Base-by-base conservation (phyloP, 2,888 invertebrate species). In the Ophioninae sp. region DNA sequence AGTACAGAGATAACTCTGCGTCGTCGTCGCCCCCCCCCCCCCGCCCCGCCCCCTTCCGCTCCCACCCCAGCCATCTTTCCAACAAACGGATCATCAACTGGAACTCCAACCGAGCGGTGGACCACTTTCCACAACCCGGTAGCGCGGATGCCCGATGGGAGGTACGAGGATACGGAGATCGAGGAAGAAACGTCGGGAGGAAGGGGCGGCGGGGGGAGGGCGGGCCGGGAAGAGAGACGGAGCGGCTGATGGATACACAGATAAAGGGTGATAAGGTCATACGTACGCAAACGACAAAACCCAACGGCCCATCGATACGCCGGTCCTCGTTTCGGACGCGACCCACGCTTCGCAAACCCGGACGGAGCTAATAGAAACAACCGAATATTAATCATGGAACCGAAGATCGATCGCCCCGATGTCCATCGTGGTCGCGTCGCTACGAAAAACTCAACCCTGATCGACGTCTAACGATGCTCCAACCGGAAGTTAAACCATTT, bases 291-390 rank as follows among this genome's bases (percentile, higher is more conserved):
- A 56, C 21, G 64, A 69, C 41, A 62, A 62, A 64, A 65, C n/a
- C 69, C 37, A 23, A 68, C 57, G 61, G 61, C 64, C 69, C 59
- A 50, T 80, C 79, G 39, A 80, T 69, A 65, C n/a, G 77, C 77
- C 62, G 50, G 73, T 70, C 77, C 30, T 78, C 77, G 68, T 74
- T 83, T 81, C 59, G 57, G 65, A 61, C 72, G 62, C 61, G 41
- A 20, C 64, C 67, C 57, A 69, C 59, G 44, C 72, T 74, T 77
- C 20, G 65, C 69, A 37, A 57, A 1, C 39, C 62, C 44, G 37
- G 61, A 61, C 65, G 21, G 41, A 62, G 17, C 62, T 56, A 56
- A 70, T 78, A 67, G 50, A 67, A 76, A 50, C 69, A 70, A 39
- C 23, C 74, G 77, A 74, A 81, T 81, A 78, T 74, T 73, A 37